Base-by-base conservation (phyloP, 2,113 vertebrate genomes). In the Butorides virescens region DNA sequence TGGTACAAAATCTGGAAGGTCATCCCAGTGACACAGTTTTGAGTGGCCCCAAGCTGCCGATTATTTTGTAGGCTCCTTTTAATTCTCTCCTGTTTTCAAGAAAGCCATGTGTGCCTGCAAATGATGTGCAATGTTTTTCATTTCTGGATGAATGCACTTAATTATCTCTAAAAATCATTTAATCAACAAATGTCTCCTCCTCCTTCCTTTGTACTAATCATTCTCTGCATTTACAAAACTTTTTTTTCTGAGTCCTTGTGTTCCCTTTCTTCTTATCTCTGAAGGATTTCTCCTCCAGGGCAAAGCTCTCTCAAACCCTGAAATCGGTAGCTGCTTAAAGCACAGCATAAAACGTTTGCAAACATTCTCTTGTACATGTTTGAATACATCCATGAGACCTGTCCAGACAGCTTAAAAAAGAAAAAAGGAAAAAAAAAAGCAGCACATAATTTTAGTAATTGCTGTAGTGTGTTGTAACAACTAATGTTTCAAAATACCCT, bases 71-170 rank as follows among this genome's bases (percentile, higher is more conserved):
- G 90, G 37, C 39, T 88, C 93, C 87, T 39, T 98, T 96, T 96
- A 93, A 97, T 95, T 95, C 95, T 96, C 85, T 97, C 94, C 96
- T 98, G 92, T 97, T 98, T 97, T 97, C 92, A 97, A 94, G 94
- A 97, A 97, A 97, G 72, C 82, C 93, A 94, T 95, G 89, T 97
- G 91, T 97, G 96, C 89, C 90, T 97, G 89, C 93, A 97, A 97
- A 98, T 22, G 44, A 97, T 97, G 68, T 97, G 85, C 94, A 98
- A 97, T 98, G 95, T 97, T 98, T 98, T 88, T 97, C 98, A 96
- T 98, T 97, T 98, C 97, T 98, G 97, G 97, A 97, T 98, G 97
- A 98, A 97, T 98, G 97, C 97, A 98, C 97, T 98, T 98, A 98
- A 98, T 98, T 98, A 97, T 98, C 97, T 97, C 95, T 97, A 97